Conservation (phyloP, 2,888 invertebrate genomes). For the Apodemia zela region DNA sequence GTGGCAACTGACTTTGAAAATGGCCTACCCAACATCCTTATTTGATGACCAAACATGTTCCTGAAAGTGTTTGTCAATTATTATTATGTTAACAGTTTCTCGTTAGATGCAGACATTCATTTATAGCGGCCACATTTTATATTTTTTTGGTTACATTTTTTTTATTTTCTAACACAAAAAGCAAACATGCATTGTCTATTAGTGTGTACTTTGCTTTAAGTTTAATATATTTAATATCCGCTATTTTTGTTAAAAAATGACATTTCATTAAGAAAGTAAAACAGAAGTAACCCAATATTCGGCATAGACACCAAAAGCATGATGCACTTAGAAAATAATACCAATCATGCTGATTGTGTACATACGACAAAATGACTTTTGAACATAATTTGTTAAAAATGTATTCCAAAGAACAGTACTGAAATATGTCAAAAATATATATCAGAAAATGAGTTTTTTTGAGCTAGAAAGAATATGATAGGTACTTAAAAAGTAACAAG, state of each 20-base stretch:
- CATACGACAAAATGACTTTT: constrained; percentile 42
- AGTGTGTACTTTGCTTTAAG: constrained; percentile 34
- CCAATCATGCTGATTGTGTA: constrained; percentile 71
- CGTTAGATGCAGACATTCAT: constrained; percentile 14
- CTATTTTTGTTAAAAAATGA: constrained; percentile 21
- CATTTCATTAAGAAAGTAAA: constrained; percentile 23
- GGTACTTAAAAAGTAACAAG: too few species aligned
- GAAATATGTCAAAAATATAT: constrained; percentile 24
- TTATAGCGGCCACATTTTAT: constrained; percentile 29
- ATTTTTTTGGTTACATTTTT: constrained; percentile 8
- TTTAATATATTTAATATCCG: constrained; percentile 22
- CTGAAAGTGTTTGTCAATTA: constrained; percentile 55
- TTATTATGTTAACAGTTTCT: constrained; percentile 34
- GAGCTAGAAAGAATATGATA: too few species aligned
- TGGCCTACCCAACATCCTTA: constrained; percentile 83
- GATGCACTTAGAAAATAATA: constrained; percentile 66
- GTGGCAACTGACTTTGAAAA: constrained; percentile 84
- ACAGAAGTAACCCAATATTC: constrained; percentile 31
- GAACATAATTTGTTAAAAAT: constrained; percentile 37
- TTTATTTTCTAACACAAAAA: constrained; percentile 37
- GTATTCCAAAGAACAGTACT: constrained; percentile 64
- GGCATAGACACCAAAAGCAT: constrained; percentile 78
- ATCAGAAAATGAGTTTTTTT: too few species aligned
- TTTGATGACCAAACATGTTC: constrained; percentile 83
- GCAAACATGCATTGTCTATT: constrained; percentile 68